A percentile compares a stretch with the other conserved stretches of the same genome.
Evolutionary conservation across 2,797 vertebrate species (phyloP).

Genomic region (Gymnoscopelus microlampas): DNA sequence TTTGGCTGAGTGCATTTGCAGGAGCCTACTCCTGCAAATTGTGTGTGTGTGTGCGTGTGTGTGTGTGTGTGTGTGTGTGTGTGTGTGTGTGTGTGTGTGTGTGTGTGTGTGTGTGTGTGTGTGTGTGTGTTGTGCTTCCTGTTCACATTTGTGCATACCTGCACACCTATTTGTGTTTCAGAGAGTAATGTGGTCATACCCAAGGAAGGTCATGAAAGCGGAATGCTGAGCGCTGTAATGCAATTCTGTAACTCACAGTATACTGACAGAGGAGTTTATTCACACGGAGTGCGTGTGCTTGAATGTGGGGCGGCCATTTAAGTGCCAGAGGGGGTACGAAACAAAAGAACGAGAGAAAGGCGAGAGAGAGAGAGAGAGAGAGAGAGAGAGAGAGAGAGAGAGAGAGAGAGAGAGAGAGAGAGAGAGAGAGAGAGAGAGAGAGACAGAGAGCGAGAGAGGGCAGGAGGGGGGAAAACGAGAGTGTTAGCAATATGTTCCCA

Average conservation of each 20-base stretch:
- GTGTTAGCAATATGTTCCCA: constrained; percentile 56
- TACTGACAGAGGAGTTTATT: not conserved
- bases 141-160: not conserved
- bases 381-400: constrained; percentile 3
- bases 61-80: not conserved
- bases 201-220: too few species aligned
- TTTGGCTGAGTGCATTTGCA: not conserved
- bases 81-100: not conserved
- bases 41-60: not conserved
- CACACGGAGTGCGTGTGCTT: not conserved
- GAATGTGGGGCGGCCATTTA: not conserved
- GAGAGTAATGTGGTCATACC: too few species aligned
- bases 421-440: constrained; percentile 18
- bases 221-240: too few species aligned
- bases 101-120: constrained; percentile 22
- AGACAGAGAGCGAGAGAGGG: not conserved
- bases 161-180: too few species aligned
- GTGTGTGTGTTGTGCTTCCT: constrained; percentile 29
- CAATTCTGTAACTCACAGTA: too few species aligned
- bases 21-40: constrained; percentile 9
- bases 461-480: not conserved
- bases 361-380: constrained; percentile 18
- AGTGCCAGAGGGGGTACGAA: constrained; percentile 14
- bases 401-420: not conserved
- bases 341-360: constrained; percentile 31